phyloP scores from a whole-genome alignment of 2,113 vertebrate species.

The Gasterosteus nipponicus region DNA sequence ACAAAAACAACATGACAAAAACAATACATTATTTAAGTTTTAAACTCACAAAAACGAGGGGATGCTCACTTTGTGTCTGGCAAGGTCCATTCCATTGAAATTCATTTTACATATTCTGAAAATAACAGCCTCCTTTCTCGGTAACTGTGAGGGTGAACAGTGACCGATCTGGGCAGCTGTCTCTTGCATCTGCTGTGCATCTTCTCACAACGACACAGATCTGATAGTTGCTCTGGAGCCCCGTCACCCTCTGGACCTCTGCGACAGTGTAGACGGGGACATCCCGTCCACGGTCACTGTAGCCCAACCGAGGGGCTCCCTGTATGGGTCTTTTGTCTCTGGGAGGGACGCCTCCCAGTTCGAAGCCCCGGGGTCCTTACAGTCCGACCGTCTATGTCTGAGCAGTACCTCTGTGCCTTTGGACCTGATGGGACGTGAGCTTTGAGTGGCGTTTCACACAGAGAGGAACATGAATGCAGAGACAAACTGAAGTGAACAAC shows the following conservation, averaged over 20 bases:
- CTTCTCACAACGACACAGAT: constrained; percentile 13
- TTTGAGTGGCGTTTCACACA: constrained; percentile 22
- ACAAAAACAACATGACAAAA: constrained; percentile 63
- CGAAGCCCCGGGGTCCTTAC: not conserved
- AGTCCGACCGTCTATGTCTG: constrained; percentile 20
- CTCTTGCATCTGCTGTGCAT: not conserved
- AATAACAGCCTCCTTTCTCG: not conserved
- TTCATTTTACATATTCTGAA: not conserved
- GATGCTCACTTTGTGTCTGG: constrained; percentile 34
- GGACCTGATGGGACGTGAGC: not conserved
- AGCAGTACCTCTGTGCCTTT: constrained; percentile 55
- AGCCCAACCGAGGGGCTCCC: not conserved
- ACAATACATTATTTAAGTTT: constrained; percentile 48
- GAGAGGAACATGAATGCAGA: constrained; percentile 28
- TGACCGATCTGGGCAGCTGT: constrained; percentile 2
- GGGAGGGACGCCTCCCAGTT: constrained; percentile 20
- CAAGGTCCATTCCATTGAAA: constrained; percentile 42
- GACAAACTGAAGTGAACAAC: constrained; percentile 27
- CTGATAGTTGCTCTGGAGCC: not conserved
- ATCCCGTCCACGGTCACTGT: constrained; percentile 13
- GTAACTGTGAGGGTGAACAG: constrained; percentile 5
- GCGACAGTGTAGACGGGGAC: constrained; percentile 17
- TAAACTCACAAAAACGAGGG: constrained; percentile 51
- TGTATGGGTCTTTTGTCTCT: constrained; percentile 13
- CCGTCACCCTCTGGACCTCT: not conserved